Conservation (phyloP, 2,888 invertebrate genomes). For the Drosophila subquinaria region DNA sequence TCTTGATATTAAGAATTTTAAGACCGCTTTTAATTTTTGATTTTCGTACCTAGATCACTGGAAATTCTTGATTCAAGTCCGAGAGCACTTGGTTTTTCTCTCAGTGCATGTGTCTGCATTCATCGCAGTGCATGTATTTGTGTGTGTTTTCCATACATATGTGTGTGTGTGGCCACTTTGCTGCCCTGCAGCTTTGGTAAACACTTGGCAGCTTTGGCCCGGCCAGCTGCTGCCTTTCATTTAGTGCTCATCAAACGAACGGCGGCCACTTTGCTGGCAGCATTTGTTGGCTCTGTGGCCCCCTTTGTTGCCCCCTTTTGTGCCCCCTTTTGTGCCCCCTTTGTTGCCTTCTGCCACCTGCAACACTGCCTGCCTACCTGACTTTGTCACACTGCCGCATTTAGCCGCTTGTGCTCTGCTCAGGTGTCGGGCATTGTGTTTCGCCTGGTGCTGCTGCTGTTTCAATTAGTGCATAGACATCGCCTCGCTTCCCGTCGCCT, state of each 20-base stretch:
- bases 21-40: too few relatives aligned
- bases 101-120: neutral
- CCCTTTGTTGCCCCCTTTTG: neutral
- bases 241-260: slow-evolving; percentile 58
- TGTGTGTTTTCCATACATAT: neutral
- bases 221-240: slow-evolving; percentile 65
- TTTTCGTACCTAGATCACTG: too few relatives aligned
- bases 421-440: slow-evolving; percentile 59
- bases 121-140: neutral
- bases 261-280: slow-evolving; percentile 51
- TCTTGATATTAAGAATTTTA: too few relatives aligned
- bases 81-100: too few relatives aligned
- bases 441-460: slow-evolving; percentile 34
- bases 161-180: slow-evolving; percentile 61
- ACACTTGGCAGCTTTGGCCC: slow-evolving; percentile 60
- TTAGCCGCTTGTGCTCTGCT: slow-evolving; percentile 27
- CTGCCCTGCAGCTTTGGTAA: slow-evolving; percentile 59
- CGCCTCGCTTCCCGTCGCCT: slow-evolving; percentile 32
- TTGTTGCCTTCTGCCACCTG: neutral
- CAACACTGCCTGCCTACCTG: neutral
- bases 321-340: too few relatives aligned
- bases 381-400: slow-evolving; percentile 5
- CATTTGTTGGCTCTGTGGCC: slow-evolving; percentile 29
- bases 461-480: slow-evolving; percentile 66
- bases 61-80: too few relatives aligned